Percentiles rank a stretch among this genome's conserved stretches.
These are phyloP conservation scores for Galaxea fascicularis DNA, from an alignment of 92 coral and sea anemone species.

Conservation along the genomic window DNA sequence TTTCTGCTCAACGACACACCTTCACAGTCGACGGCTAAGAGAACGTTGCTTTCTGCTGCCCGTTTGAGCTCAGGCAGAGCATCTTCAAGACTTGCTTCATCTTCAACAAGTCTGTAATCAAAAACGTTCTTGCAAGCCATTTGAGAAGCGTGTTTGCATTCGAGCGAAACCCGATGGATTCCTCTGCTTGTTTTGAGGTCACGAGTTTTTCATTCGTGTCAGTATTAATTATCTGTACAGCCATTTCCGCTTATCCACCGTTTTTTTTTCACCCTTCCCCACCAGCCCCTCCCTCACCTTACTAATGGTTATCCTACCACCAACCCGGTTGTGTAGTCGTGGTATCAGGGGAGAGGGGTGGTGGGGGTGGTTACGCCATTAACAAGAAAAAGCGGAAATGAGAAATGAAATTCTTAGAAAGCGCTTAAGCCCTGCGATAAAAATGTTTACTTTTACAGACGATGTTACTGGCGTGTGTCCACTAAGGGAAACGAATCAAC, in stretches of 20 bases:
- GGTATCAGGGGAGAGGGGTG: neutral
- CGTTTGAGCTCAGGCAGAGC: constrained; percentile 57
- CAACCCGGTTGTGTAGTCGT: too few relatives aligned
- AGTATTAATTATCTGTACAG: neutral
- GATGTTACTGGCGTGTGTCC: too few relatives aligned
- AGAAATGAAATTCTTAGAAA: neutral
- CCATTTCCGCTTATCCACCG: neutral
- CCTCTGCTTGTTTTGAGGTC: too few relatives aligned
- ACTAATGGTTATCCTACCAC: too few relatives aligned
- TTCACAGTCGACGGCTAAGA: constrained; percentile 81
- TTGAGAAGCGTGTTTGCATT: neutral
- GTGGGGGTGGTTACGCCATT: neutral
- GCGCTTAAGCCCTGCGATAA: neutral
- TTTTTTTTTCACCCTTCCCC: neutral
- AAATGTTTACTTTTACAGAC: too few relatives aligned
- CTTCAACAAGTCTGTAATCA: neutral
- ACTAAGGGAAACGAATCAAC: too few relatives aligned
- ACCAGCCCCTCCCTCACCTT: neutral
- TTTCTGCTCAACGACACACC: constrained; percentile 78
- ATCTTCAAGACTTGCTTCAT: neutral
- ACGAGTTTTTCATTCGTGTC: too few relatives aligned
- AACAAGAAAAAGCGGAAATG: neutral
- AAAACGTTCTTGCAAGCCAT: neutral
- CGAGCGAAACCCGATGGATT: too few relatives aligned
- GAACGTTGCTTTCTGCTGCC: constrained; percentile 38